Evolutionary conservation across 1,140 invertebrate genomes (phyloP), one percentile per base, ranked within the genome.

Genomic region (Ooceraea biroi): DNA sequence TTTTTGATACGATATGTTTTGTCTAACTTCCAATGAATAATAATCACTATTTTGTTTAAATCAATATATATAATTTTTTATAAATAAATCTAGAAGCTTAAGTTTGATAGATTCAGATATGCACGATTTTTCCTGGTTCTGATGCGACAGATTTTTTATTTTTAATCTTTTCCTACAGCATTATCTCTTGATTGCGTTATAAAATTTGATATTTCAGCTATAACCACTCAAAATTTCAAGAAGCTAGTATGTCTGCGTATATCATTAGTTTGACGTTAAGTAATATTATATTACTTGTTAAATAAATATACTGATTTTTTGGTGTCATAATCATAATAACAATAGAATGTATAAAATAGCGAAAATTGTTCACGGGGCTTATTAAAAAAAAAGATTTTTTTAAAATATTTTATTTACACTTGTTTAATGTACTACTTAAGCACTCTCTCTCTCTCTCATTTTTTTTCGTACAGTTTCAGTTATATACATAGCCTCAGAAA

Each of bases 331-430:
- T 44, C n/a, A 68, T 69, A n/a, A n/a, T 8, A 27, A 3, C 1
- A 46, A 19, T 30, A 30, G 14, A 14, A 46, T 36, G 17, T 55
- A 17, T 78, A 19, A 52, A 63, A 0, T n/a, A 14, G 50, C 63
- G 2, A 46, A 77, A 65, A 41, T 50, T 1, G 30, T 50, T 25
- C 30, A 36, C 36, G 36, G 7, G 7, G 36, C 7, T 7, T 36
- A 36, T 36, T 36, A 36, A 36, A 7, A 36, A 19, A 68, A 5
- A 57, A 8, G n/a, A 57, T 69, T 22, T 69, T 66, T 57, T 55
- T 46, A 22, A 46, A 69, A 57, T 71, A 80, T 55, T 80, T 80
- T 80, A 80, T 80, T 71, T 80, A 80, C 50, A 69, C 17, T 5
- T 19, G 22, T 36, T 80, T 69, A 11, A 58, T 36, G n/a, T 7